Percentiles rank a stretch among this genome's conserved stretches.
phyloP scores from a whole-genome alignment of 2,888 invertebrate species.

The Monopis laevigella region DNA sequence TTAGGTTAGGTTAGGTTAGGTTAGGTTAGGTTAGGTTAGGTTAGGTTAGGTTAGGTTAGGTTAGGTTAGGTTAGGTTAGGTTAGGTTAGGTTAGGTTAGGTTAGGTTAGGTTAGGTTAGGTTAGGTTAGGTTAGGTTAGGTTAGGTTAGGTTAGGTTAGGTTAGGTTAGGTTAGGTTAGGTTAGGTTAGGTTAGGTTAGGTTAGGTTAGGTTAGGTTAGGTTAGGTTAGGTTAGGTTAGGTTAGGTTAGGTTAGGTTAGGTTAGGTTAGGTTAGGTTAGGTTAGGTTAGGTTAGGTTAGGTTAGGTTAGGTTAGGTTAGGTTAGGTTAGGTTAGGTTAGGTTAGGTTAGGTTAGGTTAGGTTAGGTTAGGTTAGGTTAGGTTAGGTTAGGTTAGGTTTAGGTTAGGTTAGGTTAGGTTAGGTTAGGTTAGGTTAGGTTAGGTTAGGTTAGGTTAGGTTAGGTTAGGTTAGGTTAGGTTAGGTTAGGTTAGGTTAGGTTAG shows the following conservation, averaged over 20 bases:
- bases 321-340: slow-evolving; percentile 19
- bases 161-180: slow-evolving; percentile 17
- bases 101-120: slow-evolving; percentile 17
- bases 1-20: slow-evolving; percentile 17
- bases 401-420: slow-evolving; percentile 17
- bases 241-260: slow-evolving; percentile 17
- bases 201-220: slow-evolving; percentile 16
- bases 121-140: slow-evolving; percentile 17
- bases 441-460: slow-evolving; percentile 15
- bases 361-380: slow-evolving; percentile 17
- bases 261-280: slow-evolving; percentile 15
- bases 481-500: slow-evolving; percentile 14
- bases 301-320: too few relatives aligned
- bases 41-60: slow-evolving; percentile 18
- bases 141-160: slow-evolving; percentile 17
- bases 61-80: slow-evolving; percentile 18
- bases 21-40: slow-evolving; percentile 18
- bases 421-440: slow-evolving; percentile 17
- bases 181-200: slow-evolving; percentile 16
- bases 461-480: slow-evolving; percentile 14
- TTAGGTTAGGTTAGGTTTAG: slow-evolving; percentile 16
- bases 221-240: slow-evolving; percentile 17
- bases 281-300: slow-evolving; percentile 15
- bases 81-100: slow-evolving; percentile 18
- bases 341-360: slow-evolving; percentile 19